Percentiles rank a stretch among this genome's conserved stretches.
Conservation (phyloP, 2,888 invertebrate species). For the Zhuqinia jingwanae region DNA sequence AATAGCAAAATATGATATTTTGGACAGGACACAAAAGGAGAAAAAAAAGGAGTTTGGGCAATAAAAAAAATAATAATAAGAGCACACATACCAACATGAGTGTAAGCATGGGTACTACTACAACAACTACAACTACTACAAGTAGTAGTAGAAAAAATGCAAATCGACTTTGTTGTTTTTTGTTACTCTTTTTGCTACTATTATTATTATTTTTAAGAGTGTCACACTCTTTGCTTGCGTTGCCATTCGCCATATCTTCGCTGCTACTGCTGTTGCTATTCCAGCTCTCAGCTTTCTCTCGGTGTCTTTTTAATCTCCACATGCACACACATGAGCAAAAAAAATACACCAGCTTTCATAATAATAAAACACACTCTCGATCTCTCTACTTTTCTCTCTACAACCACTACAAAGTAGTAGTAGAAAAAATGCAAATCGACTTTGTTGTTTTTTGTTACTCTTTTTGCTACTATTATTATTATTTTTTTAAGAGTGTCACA, state of each 20-base stretch:
- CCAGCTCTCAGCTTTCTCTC: too few relatives aligned
- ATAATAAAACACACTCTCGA: conserved; percentile 17
- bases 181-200: too few relatives aligned
- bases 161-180: conserved; percentile 27
- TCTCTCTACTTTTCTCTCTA: background rate
- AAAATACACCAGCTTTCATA: background rate
- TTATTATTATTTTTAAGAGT: background rate
- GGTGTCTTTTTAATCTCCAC: too few relatives aligned
- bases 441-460: background rate
- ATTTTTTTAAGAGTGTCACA: conserved; percentile 24
- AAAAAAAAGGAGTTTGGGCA: too few relatives aligned
- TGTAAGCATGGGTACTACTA: background rate
- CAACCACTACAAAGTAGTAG: background rate
- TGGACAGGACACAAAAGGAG: conserved; percentile 17
- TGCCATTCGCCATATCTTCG: too few relatives aligned
- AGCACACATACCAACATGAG: background rate
- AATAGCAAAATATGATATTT: background rate
- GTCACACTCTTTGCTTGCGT: conserved; percentile 24
- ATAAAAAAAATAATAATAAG: background rate
- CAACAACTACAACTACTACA: background rate
- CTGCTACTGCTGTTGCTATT: too few relatives aligned
- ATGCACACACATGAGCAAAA: too few relatives aligned
- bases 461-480: background rate
- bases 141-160: conserved; percentile 27
- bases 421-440: conserved; percentile 41